Evolutionary conservation across 2,888 invertebrate genomes (phyloP), one percentile per base, ranked within the genome.

Genomic region (Entomobrya proxima): DNA sequence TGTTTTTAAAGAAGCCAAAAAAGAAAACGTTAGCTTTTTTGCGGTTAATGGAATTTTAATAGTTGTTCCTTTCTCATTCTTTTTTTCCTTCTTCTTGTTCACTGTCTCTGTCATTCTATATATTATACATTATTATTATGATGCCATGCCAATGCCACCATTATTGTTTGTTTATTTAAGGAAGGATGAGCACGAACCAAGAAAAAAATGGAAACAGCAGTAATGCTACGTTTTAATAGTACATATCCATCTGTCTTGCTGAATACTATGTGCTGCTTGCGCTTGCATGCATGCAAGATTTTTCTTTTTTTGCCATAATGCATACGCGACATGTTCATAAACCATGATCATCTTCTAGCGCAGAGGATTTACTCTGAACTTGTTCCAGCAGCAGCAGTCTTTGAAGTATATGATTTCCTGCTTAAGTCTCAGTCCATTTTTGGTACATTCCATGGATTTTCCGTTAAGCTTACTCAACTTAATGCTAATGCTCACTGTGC

Each of bases 21-120:
- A 64, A 75, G 37, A 75, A 27, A 35, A 30, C 75, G 75, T 77
- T 77, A 32, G 77, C 37, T 55, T 55, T 44, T 44, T 76, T 72
- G 72, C 47, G 50, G 77, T 78, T 84, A 84, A 84, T 84, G 84
- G 84, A 84, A 84, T 84, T 84, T 84, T 84, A 84, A 84, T 84
- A 84, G 84, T 84, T 37, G 35, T 27, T 84, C n/a, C 47, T 77
- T 67, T 13, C 35, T 74, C 40, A 27, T 74, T 76, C 52, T 81
- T 44, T 44, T 32, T 61, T 64, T 76, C 24, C 30, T 40, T 15
- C n/a, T 50, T 78, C 44, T 64, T 55, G 55, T 69, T 47, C 37
- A 50, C 58, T 40, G 13, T 7, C 27, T 5, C 18, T 76, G 76
- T 83, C 76, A 79, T 79, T 64, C 32, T n/a, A 64, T 64, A 64